These are phyloP conservation scores for Corvus moneduloides DNA, from an alignment of 2,113 vertebrate species.

Conservation along the genomic window DNA sequence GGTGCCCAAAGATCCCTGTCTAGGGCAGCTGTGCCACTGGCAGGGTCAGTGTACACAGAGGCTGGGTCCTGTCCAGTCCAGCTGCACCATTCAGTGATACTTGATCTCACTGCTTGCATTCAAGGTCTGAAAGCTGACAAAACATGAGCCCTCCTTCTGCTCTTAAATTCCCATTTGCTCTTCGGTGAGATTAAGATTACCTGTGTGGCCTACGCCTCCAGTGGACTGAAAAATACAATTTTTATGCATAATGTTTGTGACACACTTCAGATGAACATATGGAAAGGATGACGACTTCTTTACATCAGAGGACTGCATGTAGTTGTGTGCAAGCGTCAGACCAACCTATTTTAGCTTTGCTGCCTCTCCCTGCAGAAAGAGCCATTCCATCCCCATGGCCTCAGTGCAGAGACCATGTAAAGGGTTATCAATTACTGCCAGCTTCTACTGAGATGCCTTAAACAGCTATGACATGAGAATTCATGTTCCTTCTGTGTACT, in stretches of 20 bases:
- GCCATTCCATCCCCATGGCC: neutral
- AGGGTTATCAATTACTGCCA: neutral
- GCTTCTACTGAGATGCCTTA: neutral
- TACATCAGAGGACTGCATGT: neutral
- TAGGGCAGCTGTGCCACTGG: neutral
- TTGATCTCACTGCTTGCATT: neutral
- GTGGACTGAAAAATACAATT: neutral
- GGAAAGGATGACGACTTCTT: neutral
- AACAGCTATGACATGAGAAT: neutral
- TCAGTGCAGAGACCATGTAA: neutral
- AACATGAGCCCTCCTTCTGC: neutral
- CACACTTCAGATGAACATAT: neutral
- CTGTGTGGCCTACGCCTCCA: neutral
- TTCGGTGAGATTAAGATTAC: neutral
- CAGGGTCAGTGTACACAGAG: fast-evolving
- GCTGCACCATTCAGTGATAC: neutral
- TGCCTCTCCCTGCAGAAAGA: neutral
- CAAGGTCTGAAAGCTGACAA: neutral
- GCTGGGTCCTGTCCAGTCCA: neutral
- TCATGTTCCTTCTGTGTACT: neutral
- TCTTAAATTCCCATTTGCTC: neutral
- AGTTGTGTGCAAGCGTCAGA: neutral
- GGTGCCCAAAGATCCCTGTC: neutral
- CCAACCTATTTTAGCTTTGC: neutral
- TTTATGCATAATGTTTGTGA: neutral